Base-by-base conservation (phyloP, 2,888 invertebrate species). In the Euspilapteryx auroguttella region DNA sequence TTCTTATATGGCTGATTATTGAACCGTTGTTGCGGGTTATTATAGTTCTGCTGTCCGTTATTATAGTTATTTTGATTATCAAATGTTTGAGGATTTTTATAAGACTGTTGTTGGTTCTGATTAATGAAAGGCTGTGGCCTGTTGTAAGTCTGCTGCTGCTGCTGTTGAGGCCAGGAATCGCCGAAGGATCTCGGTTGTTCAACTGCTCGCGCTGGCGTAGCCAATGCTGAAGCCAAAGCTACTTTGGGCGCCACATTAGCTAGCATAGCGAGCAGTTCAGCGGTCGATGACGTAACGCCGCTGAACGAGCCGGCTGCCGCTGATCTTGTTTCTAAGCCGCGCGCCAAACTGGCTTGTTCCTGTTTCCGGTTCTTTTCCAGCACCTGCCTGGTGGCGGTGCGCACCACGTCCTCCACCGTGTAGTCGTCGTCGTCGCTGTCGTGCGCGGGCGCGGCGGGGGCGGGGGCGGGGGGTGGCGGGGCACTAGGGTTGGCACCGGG, bases 371-470 rank as follows among this genome's bases (percentile, higher is more conserved):
- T 79, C 33, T 84, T 84, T 37, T 78, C 82, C 0, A 89, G 83
- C 47, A 87, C 89, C 43, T 83, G 82, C 1, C 83, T 84, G 0
- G 85, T 89, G 0, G 86, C 86, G 51, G 86, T 82, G 41, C 87
- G 86, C 24, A 89, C 62, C 76, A 71, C 87, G 53, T 91, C 91
- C 39, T 89, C 89, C 36, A 86, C 88, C n/a, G 85, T 82, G 41
- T 91, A 91, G 46, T 90, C 89, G 41, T 89, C 89, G 32, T 89
- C 87, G 36, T 85, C 85, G 37, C 82, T 78, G 28, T 80, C 83
- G 1, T 86, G n/a, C n/a, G n/a, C n/a, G n/a, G n/a, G n/a, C n/a
- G n/a, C 21, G 31, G 20, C 17, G 25, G 24, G 11, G 37, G 3
- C 32, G 10, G 37, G 17, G 1, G 33, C 20, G 27, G 34, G 9